Base-by-base conservation (phyloP, 2,113 vertebrate species). In the Ranitomeya variabilis region DNA sequence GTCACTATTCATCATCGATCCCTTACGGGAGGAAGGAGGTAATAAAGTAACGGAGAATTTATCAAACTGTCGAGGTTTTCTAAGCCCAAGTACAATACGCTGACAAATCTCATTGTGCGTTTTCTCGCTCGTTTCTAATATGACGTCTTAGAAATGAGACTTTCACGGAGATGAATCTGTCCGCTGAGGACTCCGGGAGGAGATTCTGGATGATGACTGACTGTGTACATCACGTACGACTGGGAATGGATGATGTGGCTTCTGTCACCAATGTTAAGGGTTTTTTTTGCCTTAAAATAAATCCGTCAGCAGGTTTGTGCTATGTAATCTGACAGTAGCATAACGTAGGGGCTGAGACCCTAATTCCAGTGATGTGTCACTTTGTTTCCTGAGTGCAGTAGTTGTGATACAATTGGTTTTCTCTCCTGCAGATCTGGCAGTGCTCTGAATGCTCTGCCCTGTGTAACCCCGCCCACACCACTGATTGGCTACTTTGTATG, bases 31-130 rank as follows among this genome's bases (percentile, higher is more conserved):
- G n/a, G 21, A 3, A 19, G 51, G n/a, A 19, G 26, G 67, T 57
- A 59, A 73, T 16, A 74, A 37, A 74, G 67, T 31, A 59, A 59
- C 15, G 13, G 2, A 71, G 51, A 55, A 85, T 85, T 74, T 85
- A 85, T 85, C 83, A 73, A 14, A 5, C 10, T 31, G 19, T 13
- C 8, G 54, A 31, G 23, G 54, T 59, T 26, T 3, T 80, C n/a
- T 14, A 55, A 71, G 64, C 67, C 54, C 7, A 0, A 7, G 21
- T 19, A 23, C 13, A 5, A 11, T 54, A 1, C 21, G 83, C 13
- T 77, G 69, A 86, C 18, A 62, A 77, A 86, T 51, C 71, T 62
- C 55, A 26, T 54, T 86, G 71, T 45, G 21, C n/a, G 14, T 51
- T 86, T 62, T 77, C 18, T 86, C 57, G n/a, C n/a, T 26, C 74